Evolutionary conservation across 2,888 invertebrate species (phyloP), one percentile per base, ranked within the genome.

Genomic region (Euproctis similis): DNA sequence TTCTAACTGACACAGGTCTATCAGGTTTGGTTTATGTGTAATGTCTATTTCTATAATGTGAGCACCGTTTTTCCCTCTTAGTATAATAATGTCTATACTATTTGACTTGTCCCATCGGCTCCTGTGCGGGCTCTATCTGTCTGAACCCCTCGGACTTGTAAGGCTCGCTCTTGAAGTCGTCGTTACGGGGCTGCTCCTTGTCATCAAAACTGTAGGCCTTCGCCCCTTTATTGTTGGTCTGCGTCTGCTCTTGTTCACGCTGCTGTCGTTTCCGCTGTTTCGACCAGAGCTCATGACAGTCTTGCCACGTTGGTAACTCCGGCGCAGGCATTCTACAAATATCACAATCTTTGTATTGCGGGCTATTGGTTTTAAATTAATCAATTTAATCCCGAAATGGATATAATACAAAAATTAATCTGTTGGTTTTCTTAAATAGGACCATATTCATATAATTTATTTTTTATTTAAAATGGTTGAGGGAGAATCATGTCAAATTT

Each of bases 281-380:
- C 57, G 96, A 96, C 98, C 98, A 99, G 63, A 99, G 87, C 77
- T 99, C 99, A 84, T 99, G 98, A 70, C 99, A 99, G 80, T 99
- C 98, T 77, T 99, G 98, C 92, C 95, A 95, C 14, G 92, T 94
- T 1, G 98, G 98, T 44, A 98, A 80, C 69, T 91, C 90, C 1
- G 94, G 93, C 1, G 91, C 90, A 26, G 91, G 87, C 91, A 95
- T 94, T 74, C 94, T 94, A 68, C 19, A 69, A 59, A 12, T 1
- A 9, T 4, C 4, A 16, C 23, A 1, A n/a, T n/a, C n/a, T n/a
- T n/a, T n/a, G n/a, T n/a, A n/a, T n/a, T n/a, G n/a, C n/a, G n/a
- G n/a, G n/a, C n/a, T n/a, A n/a, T n/a, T n/a, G n/a, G n/a, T n/a
- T n/a, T n/a, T n/a, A n/a, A n/a, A n/a, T n/a, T n/a, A n/a, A n/a